Base-by-base conservation (phyloP, 2,113 vertebrate species). In the Notothenia coriiceps region DNA sequence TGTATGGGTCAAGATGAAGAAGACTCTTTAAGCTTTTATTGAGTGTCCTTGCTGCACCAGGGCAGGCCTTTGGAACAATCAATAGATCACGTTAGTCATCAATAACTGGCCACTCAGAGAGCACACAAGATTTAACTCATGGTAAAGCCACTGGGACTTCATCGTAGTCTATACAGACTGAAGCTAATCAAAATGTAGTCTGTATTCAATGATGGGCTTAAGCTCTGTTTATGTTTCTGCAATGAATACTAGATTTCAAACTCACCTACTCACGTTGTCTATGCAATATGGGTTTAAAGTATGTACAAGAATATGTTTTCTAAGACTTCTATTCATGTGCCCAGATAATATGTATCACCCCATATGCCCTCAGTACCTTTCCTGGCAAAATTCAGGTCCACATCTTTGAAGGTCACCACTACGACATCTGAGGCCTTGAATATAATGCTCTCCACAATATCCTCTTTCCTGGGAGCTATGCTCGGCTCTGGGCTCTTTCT, bases 341-440 rank as follows among this genome's bases (percentile, higher is more conserved):
- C 29, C 18, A 51, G 10, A 66, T 60, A 29, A 67, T 29, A 72
- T 43, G 13, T 54, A n/a, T 13, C n/a, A 33, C 80, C 25, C 82
- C 1, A 79, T 69, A 79, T n/a, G 6, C 10, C 40, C 54, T 83
- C 33, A 40, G 40, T 94, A 99, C 98, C 98, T 99, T 97, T 98
- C 90, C 95, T 96, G 69, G 98, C 98, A 44, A 97, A 99, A 95
- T 96, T 99, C 87, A 97, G 95, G 92, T 99, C 98, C 92, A 98
- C 97, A 84, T 99, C 98, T 96, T 97, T 98, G 93, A 99, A 99
- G 85, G 97, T 97, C 88, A 98, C 97, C 91, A 98, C 96, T 46
- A 99, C 97, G 52, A 99, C 97, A 83, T 99, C 98, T 14, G 97
- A 98, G 83, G 97, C 96, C 94, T 98, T 99, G 94, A 99, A 99